Evolutionary conservation across 2,888 invertebrate genomes (phyloP), one percentile per base, ranked within the genome.

Genomic region (Sarcophaga caerulescens): DNA sequence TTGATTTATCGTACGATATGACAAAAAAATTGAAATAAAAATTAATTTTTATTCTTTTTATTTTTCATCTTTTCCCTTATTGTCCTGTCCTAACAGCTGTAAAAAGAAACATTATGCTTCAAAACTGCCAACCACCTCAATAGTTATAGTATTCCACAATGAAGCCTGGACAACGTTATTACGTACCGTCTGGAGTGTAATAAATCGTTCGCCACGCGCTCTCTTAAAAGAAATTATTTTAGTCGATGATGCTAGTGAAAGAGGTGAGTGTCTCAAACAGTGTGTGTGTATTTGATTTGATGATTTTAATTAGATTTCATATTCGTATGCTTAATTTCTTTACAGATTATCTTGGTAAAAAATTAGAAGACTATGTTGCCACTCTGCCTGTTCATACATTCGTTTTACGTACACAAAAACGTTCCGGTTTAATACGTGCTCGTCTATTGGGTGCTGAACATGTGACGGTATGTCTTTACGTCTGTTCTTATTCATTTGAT

Each of bases 131-230:
- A 96, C 97, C 63, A 99, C 99, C 25, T 98, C 98, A 90, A 98
- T 99, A 90, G 98, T 99, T 86, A 99, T 99, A 90, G 99, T 99
- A 77, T 99, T 99, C 94, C 99, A 99, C 94, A 99, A 99, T 93
- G 99, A 99, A 93, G 99, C 99, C 0, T 99, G 99, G 99, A 96
- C 98, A 65, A 99, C 99, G 0, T 94, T 99, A 23, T 94, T 99
- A 87, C 94, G 99, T 74, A 99, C 99, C 0, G 98, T 99, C 59
- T 98, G 98, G 97, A 99, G 98, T 92, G 98, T 98, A 47, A 99
- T 99, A 90, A 98, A 98, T 93, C 95, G 99, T 79, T 99, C 99
- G 1, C 99, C 99, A 5, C 94, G 95, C 84, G 95, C 96, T 1
- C 94, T 99, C 78, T 95, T 99, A 76, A 96, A 97, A 91, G 99